Base-by-base conservation (phyloP, 2,797 vertebrate species). In the Hemibagrus guttatus region DNA sequence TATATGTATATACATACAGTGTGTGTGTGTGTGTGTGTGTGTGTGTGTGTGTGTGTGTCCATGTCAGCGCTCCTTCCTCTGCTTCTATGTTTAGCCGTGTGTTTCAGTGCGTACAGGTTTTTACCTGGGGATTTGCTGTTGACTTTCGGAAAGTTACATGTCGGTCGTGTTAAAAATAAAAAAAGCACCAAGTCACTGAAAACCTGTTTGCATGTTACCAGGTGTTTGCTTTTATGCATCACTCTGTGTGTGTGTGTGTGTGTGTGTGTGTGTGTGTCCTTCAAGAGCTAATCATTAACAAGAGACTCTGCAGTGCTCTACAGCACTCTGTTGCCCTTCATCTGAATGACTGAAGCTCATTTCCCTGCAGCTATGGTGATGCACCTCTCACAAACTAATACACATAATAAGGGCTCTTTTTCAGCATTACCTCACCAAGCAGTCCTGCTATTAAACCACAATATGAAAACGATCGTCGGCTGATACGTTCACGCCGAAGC, bases 401-500 rank as follows among this genome's bases (percentile, higher is more conserved):
- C 54, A 76, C 84, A 69, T 78, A 83, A 87, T 68, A 87, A 89
- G 64, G 64, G 64, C 54, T 26, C 49, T 68, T 83, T 69, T 83
- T 35, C 46, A 72, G 56, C 52, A 58, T 81, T 78, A 89, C 84
- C 84, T 88, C 88, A 89, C 87, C 85, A 86, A 76, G 23, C 79
- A 12, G 23, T 39, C 66, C 86, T 61, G 74, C 78, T 87, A 82
- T 84, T 85, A 82, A 89, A 75, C 46, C 21, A 64, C 79, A 63
- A 88, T 89, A 84, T 84, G 84, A 86, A 90, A 90, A 84, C 39
- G 79, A 88, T 86, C 64, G 19, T 23, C 23, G 39, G 75, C n/a
- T 75, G 59, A 64, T 74, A 21, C 63, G 31, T 54, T 68, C 46
- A 14, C 63, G 2, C 46, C 11, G 0, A 54, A 31, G 42, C 17